Base-by-base conservation (phyloP, 2,888 invertebrate species). In the Harpalus rufipes region DNA sequence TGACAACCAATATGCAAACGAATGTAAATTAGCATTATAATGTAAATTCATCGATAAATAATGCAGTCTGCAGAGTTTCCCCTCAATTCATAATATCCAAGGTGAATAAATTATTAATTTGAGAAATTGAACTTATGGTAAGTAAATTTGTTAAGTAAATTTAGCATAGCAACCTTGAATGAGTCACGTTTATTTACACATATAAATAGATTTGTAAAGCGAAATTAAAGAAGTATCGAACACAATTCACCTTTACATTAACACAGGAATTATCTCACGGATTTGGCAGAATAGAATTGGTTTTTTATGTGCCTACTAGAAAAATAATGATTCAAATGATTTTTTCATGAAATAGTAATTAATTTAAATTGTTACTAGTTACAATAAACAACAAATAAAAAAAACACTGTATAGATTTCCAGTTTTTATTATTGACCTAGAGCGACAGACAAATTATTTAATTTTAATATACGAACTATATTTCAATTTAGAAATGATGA, bases 151-250 rank as follows among this genome's bases (percentile, higher is more conserved):
- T 76, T 51, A 44, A 78, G 78, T 58, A 78, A 78, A 58, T 78
- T 56, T 78, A 78, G n/a, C 78, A 78, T 78, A 14, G n/a, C 78
- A 78, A 58, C 78, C 78, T 78, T 78, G 78, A 78, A 25, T 78
- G 56, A 78, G 58, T 78, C 78, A 78, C 78, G 78, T 58, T 58
- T 58, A 44, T 58, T 58, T 51, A 78, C 78, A 51, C 78, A 56
- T 21, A 78, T 56, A 78, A 32, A 78, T 78, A 32, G 58, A 78
- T 78, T 78, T 78, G 78, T 56, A 39, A 78, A 78, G 56, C 78
- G 21, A 78, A 78, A 58, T 78, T 78, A 32, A 32, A 78, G 78
- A 56, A 56, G 56, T 78, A 56, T 18, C 18, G 56, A 21, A 21
- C 56, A 58, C 44, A 21, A 78, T 14, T 68, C 78, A 78, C 78